Base-by-base conservation (phyloP, 1,140 invertebrate species). In the Drosophila ogumai region DNA sequence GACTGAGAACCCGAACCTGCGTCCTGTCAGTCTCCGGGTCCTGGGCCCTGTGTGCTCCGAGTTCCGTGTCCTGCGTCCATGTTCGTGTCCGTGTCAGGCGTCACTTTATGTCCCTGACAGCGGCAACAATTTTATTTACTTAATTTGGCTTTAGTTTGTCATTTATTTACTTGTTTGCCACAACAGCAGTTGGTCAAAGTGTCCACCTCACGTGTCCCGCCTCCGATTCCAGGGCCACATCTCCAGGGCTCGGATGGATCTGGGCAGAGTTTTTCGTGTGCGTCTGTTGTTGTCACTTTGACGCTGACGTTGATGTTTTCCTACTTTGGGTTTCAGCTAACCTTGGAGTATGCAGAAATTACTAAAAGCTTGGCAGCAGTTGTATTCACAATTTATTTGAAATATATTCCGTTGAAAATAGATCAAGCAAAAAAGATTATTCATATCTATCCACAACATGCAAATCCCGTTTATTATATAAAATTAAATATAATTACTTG, bases 71-170 rank as follows among this genome's bases (percentile, higher is more conserved):
- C 49, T 57, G 52, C 58, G 34, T 25, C 36, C 65, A 41, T 73
- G 84, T 82, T 72, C 60, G 43, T 72, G 73, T 84, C 73, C 74
- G 75, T 82, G 81, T 87, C 85, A 84, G 84, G 58, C 80, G 84
- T 87, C 84, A 88, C 64, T 87, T 82, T 87, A 84, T 87, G 84
- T 58, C 73, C 57, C 84, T 87, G 84, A 87, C 84, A 87, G 85
- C 78, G 71, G 73, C 85, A 90, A 90, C 85, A 90, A 90, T 90
- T 90, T 90, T 90, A 90, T 90, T 90, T 90, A 90, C 85, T 90
- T 90, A 90, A 90, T 90, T 90, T 90, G 85, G 85, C 85, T 90
- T 90, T 90, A 90, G 85, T 90, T 90, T 90, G 85, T 90, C 85
- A 90, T 90, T 90, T 90, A 90, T 90, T 90, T 90, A 90, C 85